phyloP scores from a whole-genome alignment of 1,140 invertebrate genomes.

The Gonatopus flavifemur region DNA sequence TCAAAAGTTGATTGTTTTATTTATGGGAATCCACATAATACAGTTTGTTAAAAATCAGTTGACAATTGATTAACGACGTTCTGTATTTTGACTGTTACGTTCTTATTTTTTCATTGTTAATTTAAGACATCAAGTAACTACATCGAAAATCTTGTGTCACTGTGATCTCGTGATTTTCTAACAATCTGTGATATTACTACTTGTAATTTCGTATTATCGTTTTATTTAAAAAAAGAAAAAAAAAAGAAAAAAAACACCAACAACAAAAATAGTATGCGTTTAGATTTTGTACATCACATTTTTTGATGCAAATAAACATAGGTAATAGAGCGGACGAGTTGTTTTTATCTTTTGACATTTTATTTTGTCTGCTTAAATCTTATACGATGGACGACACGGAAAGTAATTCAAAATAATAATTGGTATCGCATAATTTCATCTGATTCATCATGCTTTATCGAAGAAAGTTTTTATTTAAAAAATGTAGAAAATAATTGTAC shows the following conservation, averaged over 20 bases:
- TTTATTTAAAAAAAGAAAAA: too few species aligned
- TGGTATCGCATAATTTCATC: too few species aligned
- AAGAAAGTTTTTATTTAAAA: background rate
- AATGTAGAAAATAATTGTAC: background rate
- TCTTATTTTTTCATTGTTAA: conserved; percentile 28
- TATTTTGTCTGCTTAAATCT: too few species aligned
- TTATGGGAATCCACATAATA: too few species aligned
- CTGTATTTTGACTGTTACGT: conserved; percentile 35
- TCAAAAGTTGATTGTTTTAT: too few species aligned
- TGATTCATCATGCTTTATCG: background rate
- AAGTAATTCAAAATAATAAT: too few species aligned
- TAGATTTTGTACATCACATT: conserved; percentile 36
- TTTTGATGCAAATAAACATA: conserved; percentile 33
- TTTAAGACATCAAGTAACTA: conserved; percentile 27
- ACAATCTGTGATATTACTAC: conserved; percentile 37
- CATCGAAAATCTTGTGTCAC: conserved; percentile 28
- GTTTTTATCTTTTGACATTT: conserved; percentile 2
- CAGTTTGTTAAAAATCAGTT: background rate
- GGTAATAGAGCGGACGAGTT: conserved; percentile 19
- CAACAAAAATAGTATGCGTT: conserved; percentile 28
- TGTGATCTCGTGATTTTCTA: conserved; percentile 34
- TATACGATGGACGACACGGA: too few species aligned
- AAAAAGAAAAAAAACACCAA: too few species aligned
- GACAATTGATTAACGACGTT: conserved; percentile 1
- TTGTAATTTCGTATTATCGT: conserved; percentile 31